Conservation (phyloP, 2,888 invertebrate species). For the Ichneumoninae sp. region DNA sequence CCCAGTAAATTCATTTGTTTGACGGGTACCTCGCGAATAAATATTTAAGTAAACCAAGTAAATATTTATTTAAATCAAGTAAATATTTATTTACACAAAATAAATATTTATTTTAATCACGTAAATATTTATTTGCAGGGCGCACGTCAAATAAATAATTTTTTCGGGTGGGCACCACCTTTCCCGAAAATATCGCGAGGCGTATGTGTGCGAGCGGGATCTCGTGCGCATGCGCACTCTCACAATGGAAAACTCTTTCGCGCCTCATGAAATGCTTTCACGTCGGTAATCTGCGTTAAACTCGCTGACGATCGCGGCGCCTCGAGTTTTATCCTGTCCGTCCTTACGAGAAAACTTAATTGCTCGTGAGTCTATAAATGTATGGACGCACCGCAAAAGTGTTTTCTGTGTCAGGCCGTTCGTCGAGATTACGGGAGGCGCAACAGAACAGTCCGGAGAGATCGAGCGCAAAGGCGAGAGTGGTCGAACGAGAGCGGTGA, state of each 20-base stretch:
- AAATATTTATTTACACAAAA: too few species aligned
- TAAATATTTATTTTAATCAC: too few species aligned
- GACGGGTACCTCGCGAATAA: too few species aligned
- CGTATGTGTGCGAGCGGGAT: slow-evolving; percentile 5
- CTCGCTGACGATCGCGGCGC: not conserved
- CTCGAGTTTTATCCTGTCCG: not conserved
- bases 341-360: slow-evolving; percentile 22
- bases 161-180: too few species aligned
- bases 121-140: too few species aligned
- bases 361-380: not conserved
- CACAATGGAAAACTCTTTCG: slow-evolving; percentile 75
- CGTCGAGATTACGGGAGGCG: slow-evolving; percentile 11
- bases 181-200: not conserved
- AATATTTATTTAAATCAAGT: too few species aligned
- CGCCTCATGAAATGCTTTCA: slow-evolving; percentile 76
- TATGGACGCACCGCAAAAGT: not conserved
- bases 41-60: too few species aligned
- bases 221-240: slow-evolving; percentile 2
- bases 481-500: not conserved
- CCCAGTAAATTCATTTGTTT: too few species aligned
- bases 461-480: slow-evolving; percentile 28
- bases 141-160: too few species aligned
- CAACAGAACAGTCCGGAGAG: not conserved
- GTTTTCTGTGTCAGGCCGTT: slow-evolving; percentile 33
- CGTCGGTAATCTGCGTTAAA: slow-evolving; percentile 52